A percentile compares a stretch with the other conserved stretches of the same genome.
These are phyloP conservation scores for Alca torda DNA, from an alignment of 2,797 vertebrate genomes.

Conservation along the genomic window DNA sequence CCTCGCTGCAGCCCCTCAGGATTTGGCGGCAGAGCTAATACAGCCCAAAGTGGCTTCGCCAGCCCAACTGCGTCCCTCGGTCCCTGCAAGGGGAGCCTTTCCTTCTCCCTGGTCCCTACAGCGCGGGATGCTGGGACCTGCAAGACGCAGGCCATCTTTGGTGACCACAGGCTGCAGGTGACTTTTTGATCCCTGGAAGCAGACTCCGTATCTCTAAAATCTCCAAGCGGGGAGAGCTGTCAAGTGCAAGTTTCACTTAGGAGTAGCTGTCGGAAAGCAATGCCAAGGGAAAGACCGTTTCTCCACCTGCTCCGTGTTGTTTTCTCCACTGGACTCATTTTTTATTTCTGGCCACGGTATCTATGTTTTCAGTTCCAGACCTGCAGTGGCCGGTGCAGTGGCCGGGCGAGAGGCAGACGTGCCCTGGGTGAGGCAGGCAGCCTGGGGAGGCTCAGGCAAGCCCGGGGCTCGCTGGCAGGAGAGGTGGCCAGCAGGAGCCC, in stretches of 20 bases:
- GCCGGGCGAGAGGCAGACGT: rapidly evolving
- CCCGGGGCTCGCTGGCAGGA: not conserved
- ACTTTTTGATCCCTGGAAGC: not conserved
- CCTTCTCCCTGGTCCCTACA: not conserved
- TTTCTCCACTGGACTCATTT: not conserved
- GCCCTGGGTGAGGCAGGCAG: not conserved
- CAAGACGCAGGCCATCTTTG: rapidly evolving
- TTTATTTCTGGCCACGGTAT: rapidly evolving
- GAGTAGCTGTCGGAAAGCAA: not conserved
- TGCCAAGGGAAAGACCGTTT: rapidly evolving
- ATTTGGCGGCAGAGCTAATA: not conserved
- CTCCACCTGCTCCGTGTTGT: rapidly evolving
- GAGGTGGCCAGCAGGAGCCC: no score
- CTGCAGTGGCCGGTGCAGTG: not conserved
- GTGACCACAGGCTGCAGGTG: not conserved
- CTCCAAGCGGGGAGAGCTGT: not conserved
- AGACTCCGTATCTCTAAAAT: not conserved
- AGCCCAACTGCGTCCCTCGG: rapidly evolving
- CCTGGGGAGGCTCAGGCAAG: not conserved
- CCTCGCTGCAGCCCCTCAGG: not conserved
- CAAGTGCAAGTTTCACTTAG: rapidly evolving
- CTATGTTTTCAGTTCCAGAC: not conserved
- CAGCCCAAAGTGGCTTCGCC: not conserved
- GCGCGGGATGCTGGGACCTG: rapidly evolving
- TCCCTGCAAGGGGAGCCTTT: not conserved